Percentiles rank a stretch among this genome's conserved stretches.
phyloP scores from a whole-genome alignment of 2,888 invertebrate species.

The Cosmia trapezina region DNA sequence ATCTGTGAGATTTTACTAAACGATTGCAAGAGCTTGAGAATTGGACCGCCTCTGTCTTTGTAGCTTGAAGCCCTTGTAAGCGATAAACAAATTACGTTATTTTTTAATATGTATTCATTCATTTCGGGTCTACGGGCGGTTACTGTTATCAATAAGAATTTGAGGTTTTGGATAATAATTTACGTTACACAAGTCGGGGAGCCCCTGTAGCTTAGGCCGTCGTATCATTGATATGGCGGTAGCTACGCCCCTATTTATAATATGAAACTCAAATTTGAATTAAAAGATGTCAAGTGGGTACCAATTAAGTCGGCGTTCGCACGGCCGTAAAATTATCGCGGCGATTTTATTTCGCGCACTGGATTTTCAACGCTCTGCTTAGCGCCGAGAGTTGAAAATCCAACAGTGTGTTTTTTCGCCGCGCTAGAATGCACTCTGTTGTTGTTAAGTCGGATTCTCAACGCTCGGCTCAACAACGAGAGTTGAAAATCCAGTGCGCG shows the following conservation, averaged over 20 bases:
- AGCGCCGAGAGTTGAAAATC: too few species aligned
- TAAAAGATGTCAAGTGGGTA: neutral
- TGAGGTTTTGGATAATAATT: neutral
- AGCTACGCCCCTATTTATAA: neutral
- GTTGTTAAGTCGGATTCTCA: too few species aligned
- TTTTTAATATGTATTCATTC: neutral
- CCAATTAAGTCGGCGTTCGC: too few species aligned
- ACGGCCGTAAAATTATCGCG: too few species aligned
- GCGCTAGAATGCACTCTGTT: too few species aligned
- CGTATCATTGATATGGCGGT: neutral
- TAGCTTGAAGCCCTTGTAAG: neutral
- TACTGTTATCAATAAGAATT: neutral
- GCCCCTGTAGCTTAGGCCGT: neutral
- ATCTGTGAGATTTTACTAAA: neutral
- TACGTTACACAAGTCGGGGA: neutral
- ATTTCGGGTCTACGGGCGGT: neutral
- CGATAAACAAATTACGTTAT: too few species aligned
- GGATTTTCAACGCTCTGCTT: too few species aligned
- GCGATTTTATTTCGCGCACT: too few species aligned
- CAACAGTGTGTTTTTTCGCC: too few species aligned
- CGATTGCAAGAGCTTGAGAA: neutral
- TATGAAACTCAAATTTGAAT: neutral
- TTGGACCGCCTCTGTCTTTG: neutral
- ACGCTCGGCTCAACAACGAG: too few species aligned
- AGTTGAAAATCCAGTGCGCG: too few species aligned